Conservation (phyloP, 1,140 invertebrate genomes). For the Pogonus chalceus region DNA sequence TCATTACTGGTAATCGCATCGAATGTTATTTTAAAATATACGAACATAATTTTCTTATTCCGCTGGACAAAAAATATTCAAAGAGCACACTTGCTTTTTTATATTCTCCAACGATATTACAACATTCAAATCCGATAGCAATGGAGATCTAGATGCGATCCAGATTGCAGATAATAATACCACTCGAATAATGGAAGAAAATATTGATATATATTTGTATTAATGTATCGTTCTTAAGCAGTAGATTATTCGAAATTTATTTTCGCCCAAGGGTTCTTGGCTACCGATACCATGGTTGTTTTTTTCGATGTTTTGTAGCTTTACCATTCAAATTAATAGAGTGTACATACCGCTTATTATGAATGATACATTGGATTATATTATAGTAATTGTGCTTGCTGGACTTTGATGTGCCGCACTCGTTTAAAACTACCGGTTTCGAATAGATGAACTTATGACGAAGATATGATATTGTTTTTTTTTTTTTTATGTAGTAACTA, state of each 20-base stretch:
- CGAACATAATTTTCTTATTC: constrained; percentile 3
- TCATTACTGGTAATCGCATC: constrained; percentile 2
- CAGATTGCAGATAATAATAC: constrained; percentile 6
- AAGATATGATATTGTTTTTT: too few relatives aligned
- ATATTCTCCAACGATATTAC: not conserved
- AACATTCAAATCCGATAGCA: constrained; percentile 4
- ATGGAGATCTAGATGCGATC: constrained; percentile 1
- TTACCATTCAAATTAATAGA: constrained; percentile 7
- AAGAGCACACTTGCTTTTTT: not conserved
- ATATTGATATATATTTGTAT: not conserved
- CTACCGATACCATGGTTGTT: constrained; percentile 1
- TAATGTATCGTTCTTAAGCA: not conserved
- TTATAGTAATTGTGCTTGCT: constrained; percentile 1
- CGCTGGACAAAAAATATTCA: not conserved
- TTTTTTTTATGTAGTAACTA: not conserved
- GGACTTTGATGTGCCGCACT: constrained; percentile 1
- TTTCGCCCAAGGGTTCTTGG: not conserved
- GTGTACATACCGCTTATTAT: constrained; percentile 2
- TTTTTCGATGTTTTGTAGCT: not conserved
- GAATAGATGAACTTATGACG: too few relatives aligned
- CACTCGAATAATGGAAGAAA: not conserved
- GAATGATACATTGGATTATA: constrained; percentile 7
- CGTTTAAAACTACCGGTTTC: not conserved
- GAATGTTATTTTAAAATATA: constrained; percentile 2
- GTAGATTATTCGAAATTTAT: not conserved